Evolutionary conservation across 1,140 invertebrate genomes (phyloP), one percentile per base, ranked within the genome.

Genomic region (Babylonia areolata): DNA sequence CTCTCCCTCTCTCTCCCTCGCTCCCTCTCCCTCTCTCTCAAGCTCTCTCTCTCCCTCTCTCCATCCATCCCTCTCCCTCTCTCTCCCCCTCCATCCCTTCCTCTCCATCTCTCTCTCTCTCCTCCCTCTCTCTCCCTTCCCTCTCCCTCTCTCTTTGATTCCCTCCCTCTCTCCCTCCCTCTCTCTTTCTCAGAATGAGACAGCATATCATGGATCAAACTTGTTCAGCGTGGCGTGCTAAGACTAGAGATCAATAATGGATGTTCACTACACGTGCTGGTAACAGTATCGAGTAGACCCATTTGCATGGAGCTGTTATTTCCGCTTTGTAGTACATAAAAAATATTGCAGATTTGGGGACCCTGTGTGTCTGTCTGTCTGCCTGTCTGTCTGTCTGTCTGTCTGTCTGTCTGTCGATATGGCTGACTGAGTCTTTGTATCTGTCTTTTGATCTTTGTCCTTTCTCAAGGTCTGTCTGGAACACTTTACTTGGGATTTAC

Each of bases 351-450:
- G n/a, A n/a, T n/a, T n/a, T n/a, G n/a, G n/a, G n/a, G n/a, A n/a
- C n/a, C n/a, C n/a, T n/a, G n/a, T 15, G 11, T 81, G 12, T 81
- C 28, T 81, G 80, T 31, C 23, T 81, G 40, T 6, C 39, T 80
- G 39, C 39, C 39, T 80, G 39, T 51, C 78, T 80, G 37, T 51
- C 9, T 80, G 39, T 46, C 37, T 80, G 20, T 46, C 40, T 80
- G 78, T 20, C 40, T 3, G n/a, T 80, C 78, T 80, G 78, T 46
- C 40, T 80, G 78, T 51, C 40, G 42, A 40, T 51, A 17, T 80
- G 23, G 15, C 40, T 46, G 78, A 3, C 42, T 80, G 39, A 46
- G 15, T 51, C 17, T 51, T 15, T 80, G 78, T n/a, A 1, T 80
- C 17, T 33, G 33, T 80, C 39, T 51, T 2, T 80, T 2, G 42